Evolutionary conservation across 2,797 vertebrate species (phyloP).

Genomic region (Philypnodon macrostomus): DNA sequence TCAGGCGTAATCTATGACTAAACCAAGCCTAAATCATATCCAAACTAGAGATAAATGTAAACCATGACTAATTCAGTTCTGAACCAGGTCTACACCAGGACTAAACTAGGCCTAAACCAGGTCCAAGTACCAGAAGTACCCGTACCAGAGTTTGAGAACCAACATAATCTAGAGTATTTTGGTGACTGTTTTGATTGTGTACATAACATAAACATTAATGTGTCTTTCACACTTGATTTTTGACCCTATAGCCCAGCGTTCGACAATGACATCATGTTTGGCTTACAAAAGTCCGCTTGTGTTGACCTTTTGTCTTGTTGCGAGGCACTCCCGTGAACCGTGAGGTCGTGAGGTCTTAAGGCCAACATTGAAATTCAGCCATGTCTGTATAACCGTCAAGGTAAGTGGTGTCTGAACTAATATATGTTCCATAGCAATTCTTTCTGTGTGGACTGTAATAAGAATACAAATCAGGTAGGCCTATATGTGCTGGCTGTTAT

Average conservation of each 20-base stretch:
- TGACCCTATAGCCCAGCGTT: background rate
- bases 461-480: slow-evolving; percentile 5
- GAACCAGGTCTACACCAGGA: too few relatives aligned
- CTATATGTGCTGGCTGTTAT: too few relatives aligned
- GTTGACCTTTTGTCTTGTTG: slow-evolving; percentile 32
- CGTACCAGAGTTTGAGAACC: too few relatives aligned
- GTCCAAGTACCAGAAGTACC: too few relatives aligned
- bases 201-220: slow-evolving; percentile 1
- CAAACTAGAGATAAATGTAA: too few relatives aligned
- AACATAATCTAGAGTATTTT: too few relatives aligned
- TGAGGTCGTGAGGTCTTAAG: slow-evolving; percentile 40
- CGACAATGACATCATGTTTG: slow-evolving; percentile 5
- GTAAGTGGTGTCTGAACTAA: slow-evolving; percentile 6
- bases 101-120: too few relatives aligned
- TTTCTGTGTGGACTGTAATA: background rate
- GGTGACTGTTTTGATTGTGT: too few relatives aligned
- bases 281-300: slow-evolving; percentile 10
- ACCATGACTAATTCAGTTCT: too few relatives aligned
- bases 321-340: slow-evolving; percentile 13
- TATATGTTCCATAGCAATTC: slow-evolving; percentile 11
- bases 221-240: background rate
- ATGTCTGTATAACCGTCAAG: slow-evolving; percentile 15
- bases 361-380: slow-evolving; percentile 25
- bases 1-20: too few relatives aligned
- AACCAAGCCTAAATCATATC: too few relatives aligned